Conservation (phyloP, 2,113 vertebrate genomes). For the Nothoprocta pentlandii region DNA sequence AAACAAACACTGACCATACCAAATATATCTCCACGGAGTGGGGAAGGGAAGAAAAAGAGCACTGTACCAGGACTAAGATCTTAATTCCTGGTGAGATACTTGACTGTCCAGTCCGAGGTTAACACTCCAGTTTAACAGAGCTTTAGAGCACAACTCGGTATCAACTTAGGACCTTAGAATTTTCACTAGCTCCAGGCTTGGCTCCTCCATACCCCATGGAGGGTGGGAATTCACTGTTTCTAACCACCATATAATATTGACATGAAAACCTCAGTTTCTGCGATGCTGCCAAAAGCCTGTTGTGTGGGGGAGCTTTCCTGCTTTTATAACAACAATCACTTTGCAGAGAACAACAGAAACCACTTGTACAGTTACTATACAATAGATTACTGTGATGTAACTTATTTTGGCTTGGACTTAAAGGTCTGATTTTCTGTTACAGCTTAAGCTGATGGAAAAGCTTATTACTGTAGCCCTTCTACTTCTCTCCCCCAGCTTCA, state of each 20-base stretch:
- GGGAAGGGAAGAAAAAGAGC: background rate
- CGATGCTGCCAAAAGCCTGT: background rate
- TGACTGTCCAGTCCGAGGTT: background rate
- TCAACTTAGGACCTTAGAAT: background rate
- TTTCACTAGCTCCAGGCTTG: background rate
- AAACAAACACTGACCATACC: background rate
- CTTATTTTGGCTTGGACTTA: background rate
- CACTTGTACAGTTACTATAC: conserved; percentile 14
- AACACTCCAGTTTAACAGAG: background rate
- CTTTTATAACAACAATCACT: background rate
- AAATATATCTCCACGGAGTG: background rate
- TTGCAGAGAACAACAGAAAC: background rate
- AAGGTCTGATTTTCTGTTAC: background rate
- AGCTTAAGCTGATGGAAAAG: background rate
- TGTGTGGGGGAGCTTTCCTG: background rate
- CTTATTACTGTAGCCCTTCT: background rate
- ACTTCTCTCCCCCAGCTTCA: background rate
- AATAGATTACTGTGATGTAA: conserved; percentile 35
- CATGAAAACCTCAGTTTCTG: fast-evolving
- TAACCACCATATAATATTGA: background rate
- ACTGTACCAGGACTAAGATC: background rate
- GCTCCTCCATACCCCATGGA: background rate
- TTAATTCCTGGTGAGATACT: background rate
- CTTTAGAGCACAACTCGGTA: background rate
- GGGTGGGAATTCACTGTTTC: background rate